A percentile compares a stretch with the other conserved stretches of the same genome.
Evolutionary conservation across 2,113 vertebrate genomes (phyloP).

Genomic region (Galemys pyrenaicus): DNA sequence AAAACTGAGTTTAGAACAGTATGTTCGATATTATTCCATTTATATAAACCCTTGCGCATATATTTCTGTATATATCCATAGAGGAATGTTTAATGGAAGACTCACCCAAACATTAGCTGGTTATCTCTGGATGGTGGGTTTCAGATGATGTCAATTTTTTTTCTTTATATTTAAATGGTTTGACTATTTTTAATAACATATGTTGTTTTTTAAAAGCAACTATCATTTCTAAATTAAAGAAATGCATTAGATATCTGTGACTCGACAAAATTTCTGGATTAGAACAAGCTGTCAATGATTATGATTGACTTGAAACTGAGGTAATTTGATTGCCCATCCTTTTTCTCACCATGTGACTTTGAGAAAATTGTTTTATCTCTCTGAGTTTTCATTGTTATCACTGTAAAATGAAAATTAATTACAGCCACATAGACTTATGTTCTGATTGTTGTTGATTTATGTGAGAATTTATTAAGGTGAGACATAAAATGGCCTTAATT

Average conservation of each 20-base stretch:
- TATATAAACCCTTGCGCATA: slow-evolving; percentile 62
- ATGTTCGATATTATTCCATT: slow-evolving; percentile 66
- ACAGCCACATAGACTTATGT: not conserved
- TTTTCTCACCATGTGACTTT: not conserved
- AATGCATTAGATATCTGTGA: not conserved
- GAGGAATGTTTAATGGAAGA: slow-evolving; percentile 38
- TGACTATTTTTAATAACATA: slow-evolving; percentile 8
- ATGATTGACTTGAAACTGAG: not conserved
- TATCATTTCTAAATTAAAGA: not conserved
- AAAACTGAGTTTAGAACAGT: slow-evolving; percentile 65
- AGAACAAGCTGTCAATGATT: not conserved
- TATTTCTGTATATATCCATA: slow-evolving; percentile 43
- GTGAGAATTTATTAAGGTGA: not conserved
- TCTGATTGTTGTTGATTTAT: not conserved
- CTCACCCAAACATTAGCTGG: slow-evolving; percentile 43
- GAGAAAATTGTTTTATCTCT: not conserved
- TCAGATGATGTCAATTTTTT: slow-evolving; percentile 22
- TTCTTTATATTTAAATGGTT: not conserved
- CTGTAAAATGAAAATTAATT: not conserved
- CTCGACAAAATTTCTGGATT: not conserved
- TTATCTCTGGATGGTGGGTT: not conserved
- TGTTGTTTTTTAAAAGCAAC: slow-evolving; percentile 8
- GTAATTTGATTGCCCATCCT: not conserved
- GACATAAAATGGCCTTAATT: not conserved
- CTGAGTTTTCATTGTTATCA: not conserved